Evolutionary conservation across 2,797 vertebrate genomes (phyloP).

Genomic region (Bryconaethiops microstoma): DNA sequence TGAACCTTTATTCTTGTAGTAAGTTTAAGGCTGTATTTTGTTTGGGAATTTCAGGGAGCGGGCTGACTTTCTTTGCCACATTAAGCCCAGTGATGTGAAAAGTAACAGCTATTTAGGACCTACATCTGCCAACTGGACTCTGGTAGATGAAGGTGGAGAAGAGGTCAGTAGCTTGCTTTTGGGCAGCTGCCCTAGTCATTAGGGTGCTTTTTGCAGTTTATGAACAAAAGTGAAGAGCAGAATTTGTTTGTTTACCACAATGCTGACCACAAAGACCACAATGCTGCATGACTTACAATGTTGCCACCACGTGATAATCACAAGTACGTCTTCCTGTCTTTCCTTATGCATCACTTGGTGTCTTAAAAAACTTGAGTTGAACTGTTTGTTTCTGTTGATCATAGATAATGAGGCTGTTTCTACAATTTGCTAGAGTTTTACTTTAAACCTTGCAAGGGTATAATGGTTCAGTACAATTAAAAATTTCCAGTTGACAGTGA

Average conservation of each 20-base stretch:
- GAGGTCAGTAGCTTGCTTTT: slow-evolving; percentile 79
- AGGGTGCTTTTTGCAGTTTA: background rate
- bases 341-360: background rate
- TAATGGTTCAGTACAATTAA: background rate
- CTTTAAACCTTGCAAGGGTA: background rate
- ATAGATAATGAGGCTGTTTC: background rate
- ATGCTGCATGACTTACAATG: background rate
- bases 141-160: slow-evolving; percentile 97
- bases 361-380: background rate
- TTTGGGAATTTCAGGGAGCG: slow-evolving; percentile 81
- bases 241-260: background rate
- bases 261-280: background rate
- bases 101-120: slow-evolving; percentile 76
- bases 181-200: background rate
- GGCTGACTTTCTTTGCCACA: slow-evolving; percentile 88
- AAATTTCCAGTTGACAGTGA: background rate
- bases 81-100: slow-evolving; percentile 88
- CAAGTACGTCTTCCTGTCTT: slow-evolving; percentile 8
- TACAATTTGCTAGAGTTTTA: background rate
- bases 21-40: background rate
- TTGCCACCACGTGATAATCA: slow-evolving; percentile 6
- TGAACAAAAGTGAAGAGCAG: background rate
- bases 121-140: slow-evolving; percentile 91
- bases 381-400: background rate
- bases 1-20: too few species aligned